phyloP scores from a whole-genome alignment of 2,888 invertebrate genomes.

The Macropis europaea region DNA sequence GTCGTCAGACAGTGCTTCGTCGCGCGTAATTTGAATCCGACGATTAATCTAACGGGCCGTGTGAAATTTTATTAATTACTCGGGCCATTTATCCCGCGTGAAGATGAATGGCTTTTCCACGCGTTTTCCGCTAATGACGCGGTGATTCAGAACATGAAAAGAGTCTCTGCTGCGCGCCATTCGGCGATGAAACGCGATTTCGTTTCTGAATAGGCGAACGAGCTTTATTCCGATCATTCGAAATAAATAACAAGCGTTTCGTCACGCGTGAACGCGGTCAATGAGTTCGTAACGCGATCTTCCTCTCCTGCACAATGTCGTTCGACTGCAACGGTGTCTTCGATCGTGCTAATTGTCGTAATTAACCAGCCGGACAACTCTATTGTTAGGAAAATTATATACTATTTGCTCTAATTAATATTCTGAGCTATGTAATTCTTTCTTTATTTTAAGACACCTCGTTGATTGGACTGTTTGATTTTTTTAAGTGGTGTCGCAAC shows the following conservation, averaged over 20 bases:
- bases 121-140: conserved; percentile 3
- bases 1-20: neutral
- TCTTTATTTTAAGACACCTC: too few species aligned
- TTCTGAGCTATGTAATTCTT: too few species aligned
- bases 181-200: neutral
- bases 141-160: conserved; percentile 2
- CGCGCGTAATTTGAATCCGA: neutral
- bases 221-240: neutral
- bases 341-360: too few species aligned
- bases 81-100: neutral
- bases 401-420: too few species aligned
- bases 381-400: too few species aligned
- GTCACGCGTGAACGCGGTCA: neutral
- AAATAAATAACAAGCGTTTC: neutral
- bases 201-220: neutral
- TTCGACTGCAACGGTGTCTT: too few species aligned
- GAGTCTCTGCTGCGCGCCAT: too few species aligned
- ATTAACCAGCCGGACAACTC: too few species aligned
- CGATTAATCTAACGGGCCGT: neutral
- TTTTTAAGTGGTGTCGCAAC: too few species aligned
- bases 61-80: conserved; percentile 4
- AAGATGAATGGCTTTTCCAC: conserved; percentile 3
- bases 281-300: neutral
- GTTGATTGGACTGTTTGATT: too few species aligned
- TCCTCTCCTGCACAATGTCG: too few species aligned